phyloP scores from a whole-genome alignment of 2,113 vertebrate species.

The Gobiocypris rarus region DNA sequence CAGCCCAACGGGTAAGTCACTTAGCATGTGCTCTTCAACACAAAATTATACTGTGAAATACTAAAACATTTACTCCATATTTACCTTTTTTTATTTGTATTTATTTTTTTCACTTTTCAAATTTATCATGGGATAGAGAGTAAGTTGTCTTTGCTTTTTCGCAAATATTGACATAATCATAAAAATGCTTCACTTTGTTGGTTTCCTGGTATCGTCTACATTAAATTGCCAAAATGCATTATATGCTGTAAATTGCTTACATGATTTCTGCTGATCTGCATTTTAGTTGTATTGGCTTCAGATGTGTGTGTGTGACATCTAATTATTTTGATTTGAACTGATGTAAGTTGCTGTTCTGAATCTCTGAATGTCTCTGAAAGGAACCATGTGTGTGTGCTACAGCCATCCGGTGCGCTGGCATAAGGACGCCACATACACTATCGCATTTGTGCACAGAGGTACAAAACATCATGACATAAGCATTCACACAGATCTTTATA shows the following conservation, averaged over 20 bases:
- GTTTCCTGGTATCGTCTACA: background rate
- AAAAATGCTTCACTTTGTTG: background rate
- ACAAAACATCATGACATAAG: constrained; percentile 3
- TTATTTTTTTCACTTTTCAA: constrained; percentile 27
- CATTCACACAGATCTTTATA: background rate
- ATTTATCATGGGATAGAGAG: constrained; percentile 50
- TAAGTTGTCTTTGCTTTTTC: constrained; percentile 37
- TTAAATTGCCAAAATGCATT: background rate
- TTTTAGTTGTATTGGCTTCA: background rate
- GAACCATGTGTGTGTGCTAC: constrained; percentile 89
- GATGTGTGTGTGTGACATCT: background rate
- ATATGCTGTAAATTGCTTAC: background rate
- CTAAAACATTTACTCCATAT: background rate
- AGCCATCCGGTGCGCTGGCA: constrained; percentile 69
- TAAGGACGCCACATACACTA: constrained; percentile 80
- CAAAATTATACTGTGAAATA: background rate
- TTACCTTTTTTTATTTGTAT: constrained; percentile 4
- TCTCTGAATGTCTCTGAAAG: constrained; percentile 64
- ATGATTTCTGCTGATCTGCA: constrained; percentile 19
- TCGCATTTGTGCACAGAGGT: constrained; percentile 90
- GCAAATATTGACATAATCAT: background rate
- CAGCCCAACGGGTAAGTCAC: constrained; percentile 81
- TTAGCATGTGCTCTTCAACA: background rate
- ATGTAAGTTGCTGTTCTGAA: constrained; percentile 13
- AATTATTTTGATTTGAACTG: background rate